Base-by-base conservation (phyloP, 2,888 invertebrate genomes). In the Gerosis bhagava region DNA sequence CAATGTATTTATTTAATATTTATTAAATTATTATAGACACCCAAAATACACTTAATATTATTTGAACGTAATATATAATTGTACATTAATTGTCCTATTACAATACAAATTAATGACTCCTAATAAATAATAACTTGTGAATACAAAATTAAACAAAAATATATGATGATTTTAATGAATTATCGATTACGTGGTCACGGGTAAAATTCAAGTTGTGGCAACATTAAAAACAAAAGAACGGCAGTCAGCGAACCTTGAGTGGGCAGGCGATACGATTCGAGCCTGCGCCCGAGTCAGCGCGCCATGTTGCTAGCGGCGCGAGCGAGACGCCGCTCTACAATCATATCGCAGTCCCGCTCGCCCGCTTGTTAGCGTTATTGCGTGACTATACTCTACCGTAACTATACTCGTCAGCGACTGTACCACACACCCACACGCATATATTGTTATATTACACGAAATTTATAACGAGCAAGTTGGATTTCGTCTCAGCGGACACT, bases 221-320 rank as follows among this genome's bases (percentile, higher is more conserved):
- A 86, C 86, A 86, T 84, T 83, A 78, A 81, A 82, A 87, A 89
- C 88, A 89, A 89, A 89, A 89, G 89, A 88, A 87, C 86, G 88
- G 84, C 89, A 89, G 89, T 89, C 89, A 89, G 89, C 89, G 89
- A 89, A 89, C 89, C 89, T 89, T 89, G 89, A 91, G 92, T 92
- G 90, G 91, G 89, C 84, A 86, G 89, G 86, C 89, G 86, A 89
- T 88, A 86, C 83, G 86, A 84, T 84, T 83, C 90, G 91, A 91
- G 91, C 84, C 90, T 91, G 92, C 92, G 92, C 91, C 91, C 90
- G 87, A 86, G 86, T 83, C 83, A 75, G 73, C 80, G 79, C 84
- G 87, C 88, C 88, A 88, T 87, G 80, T 84, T 88, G 83, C 78
- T 77, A 75, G 68, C 73, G 73, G 80, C 67, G 50, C 56, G 64